Conservation (phyloP, 2,888 invertebrate species). For the Drosophila monieri region DNA sequence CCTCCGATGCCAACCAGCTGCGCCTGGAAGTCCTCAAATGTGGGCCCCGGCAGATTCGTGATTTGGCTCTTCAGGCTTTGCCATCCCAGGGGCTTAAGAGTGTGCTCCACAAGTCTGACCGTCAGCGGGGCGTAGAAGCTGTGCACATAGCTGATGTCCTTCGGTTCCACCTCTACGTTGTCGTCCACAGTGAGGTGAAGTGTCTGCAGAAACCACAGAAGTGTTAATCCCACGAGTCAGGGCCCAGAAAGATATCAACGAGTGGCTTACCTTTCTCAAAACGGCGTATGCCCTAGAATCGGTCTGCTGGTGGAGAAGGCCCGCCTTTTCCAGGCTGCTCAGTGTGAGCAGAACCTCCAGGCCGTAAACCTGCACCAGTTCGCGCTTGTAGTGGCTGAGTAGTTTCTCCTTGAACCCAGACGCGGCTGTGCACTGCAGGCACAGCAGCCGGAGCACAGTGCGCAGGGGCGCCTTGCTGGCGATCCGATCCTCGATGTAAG, state of each 20-base stretch:
- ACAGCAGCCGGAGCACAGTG: conserved; percentile 94
- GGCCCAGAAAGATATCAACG: too few species aligned
- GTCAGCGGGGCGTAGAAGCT: conserved; percentile 97
- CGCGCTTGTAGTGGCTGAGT: conserved; percentile 88
- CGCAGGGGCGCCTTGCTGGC: conserved; percentile 92
- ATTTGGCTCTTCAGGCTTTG: conserved; percentile 92
- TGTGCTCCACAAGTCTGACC: conserved; percentile 92
- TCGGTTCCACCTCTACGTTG: conserved; percentile 91
- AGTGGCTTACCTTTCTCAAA: conserved; percentile 87
- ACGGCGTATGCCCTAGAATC: conserved; percentile 90
- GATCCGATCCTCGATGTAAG: conserved; percentile 96
- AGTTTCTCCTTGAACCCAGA: conserved; percentile 97
- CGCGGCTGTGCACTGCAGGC: conserved; percentile 95
- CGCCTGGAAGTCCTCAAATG: conserved; percentile 88
- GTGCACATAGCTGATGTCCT: conserved; percentile 95
- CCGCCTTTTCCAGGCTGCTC: conserved; percentile 94
- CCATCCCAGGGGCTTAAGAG: conserved; percentile 91
- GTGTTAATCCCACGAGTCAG: neutral
- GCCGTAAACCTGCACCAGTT: conserved; percentile 94
- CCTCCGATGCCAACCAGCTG: conserved; percentile 86
- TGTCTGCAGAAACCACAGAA: conserved; percentile 84
- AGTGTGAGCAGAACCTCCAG: conserved; percentile 92
- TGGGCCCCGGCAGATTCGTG: conserved; percentile 89
- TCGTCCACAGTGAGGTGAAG: conserved; percentile 95
- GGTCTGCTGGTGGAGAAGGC: conserved; percentile 90